Evolutionary conservation across 2,797 vertebrate genomes (phyloP).

Genomic region (Notolepis coatsorum): DNA sequence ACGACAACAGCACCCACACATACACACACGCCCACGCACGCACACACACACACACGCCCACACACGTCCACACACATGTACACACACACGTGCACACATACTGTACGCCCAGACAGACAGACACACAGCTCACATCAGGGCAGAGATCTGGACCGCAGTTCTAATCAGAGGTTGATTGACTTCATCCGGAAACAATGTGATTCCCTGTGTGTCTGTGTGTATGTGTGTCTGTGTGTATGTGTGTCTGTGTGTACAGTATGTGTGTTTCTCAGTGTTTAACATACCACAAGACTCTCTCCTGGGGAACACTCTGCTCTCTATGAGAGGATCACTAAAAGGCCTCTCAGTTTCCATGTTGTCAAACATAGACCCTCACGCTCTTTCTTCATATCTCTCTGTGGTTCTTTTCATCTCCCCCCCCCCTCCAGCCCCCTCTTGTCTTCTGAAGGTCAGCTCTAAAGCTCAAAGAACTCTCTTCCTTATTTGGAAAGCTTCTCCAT

Average conservation of each 20-base stretch:
- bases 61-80: no score
- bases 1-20: slow-evolving; percentile 24
- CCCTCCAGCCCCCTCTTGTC: slow-evolving; percentile 66
- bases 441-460: slow-evolving; percentile 78
- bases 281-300: slow-evolving; percentile 52
- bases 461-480: slow-evolving; percentile 75
- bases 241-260: slow-evolving; percentile 23
- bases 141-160: slow-evolving; percentile 26
- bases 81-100: slow-evolving; percentile 18
- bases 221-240: slow-evolving; percentile 32
- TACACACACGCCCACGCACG: slow-evolving; percentile 4
- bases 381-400: slow-evolving; percentile 55
- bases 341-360: slow-evolving; percentile 77
- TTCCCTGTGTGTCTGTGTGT: slow-evolving; percentile 30
- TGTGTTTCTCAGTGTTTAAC: slow-evolving; percentile 58
- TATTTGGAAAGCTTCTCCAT: slow-evolving; percentile 92
- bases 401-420: slow-evolving; percentile 12
- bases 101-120: background rate
- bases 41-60: slow-evolving; percentile 15
- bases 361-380: slow-evolving; percentile 42
- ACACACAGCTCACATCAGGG: slow-evolving; percentile 7
- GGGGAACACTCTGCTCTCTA: slow-evolving; percentile 57
- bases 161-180: slow-evolving; percentile 61
- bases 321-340: slow-evolving; percentile 58
- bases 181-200: slow-evolving; percentile 71